Evolutionary conservation across 2,888 invertebrate species (phyloP), one percentile per base, ranked within the genome.

Genomic region (Vandiemenella viatica): DNA sequence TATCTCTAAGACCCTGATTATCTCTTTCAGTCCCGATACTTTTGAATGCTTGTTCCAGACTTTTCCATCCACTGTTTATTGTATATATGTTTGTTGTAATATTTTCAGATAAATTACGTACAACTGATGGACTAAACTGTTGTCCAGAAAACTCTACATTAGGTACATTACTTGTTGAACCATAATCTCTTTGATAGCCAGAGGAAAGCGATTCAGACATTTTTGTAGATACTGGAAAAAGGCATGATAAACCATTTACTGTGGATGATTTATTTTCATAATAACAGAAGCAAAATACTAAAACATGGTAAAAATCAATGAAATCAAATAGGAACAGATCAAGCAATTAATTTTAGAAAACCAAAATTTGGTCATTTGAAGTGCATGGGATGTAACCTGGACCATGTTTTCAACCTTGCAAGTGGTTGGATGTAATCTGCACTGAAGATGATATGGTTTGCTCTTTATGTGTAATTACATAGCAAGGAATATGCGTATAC

Each of bases 41-140:
- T 63, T 82, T 85, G 58, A 79, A 68, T 58, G 80, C 79, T 62
- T 77, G 80, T 62, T 87, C 85, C 56, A 90, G 65, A 4, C 74
- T 72, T 58, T 77, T 76, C 63, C 82, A 75, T 54, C 81, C 83
- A 41, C 78, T 75, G 61, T 83, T 83, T 45, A 90, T 81, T 0
- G 79, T 76, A 61, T 80, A 83, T 47, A 89, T 79, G 65, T 86
- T 87, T 48, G 84, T 80, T 0, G 81, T 85, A 51, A 89, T 83
- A 59, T 79, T 80, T 63, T 88, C 88, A 61, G 83, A 83, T 43
- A 87, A 67, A 61, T 79, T 81, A 63, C 83, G 81, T 5, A 87
- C 75, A 65, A 85, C 85, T 2, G 80, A 79, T 3, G 81, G 80
- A 58, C 79, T 79, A 62, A 80, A 80, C 53, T 77, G 79, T 15